These are phyloP conservation scores for Sicus ferrugineus DNA, from an alignment of 2,888 invertebrate genomes.

Conservation along the genomic window DNA sequence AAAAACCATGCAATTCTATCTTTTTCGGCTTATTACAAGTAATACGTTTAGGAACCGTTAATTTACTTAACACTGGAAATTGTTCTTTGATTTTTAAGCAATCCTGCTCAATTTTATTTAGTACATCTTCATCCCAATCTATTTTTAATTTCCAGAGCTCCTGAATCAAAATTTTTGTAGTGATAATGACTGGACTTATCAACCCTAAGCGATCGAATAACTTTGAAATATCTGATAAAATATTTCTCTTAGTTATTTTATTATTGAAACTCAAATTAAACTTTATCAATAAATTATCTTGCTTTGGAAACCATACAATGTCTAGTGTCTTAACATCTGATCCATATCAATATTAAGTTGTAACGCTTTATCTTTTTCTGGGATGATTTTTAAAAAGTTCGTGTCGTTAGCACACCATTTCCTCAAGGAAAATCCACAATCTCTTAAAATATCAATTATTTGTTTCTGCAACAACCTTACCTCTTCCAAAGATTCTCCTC, in stretches of 20 bases:
- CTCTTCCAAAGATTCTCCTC: conserved; percentile 1
- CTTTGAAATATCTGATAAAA: too few relatives aligned
- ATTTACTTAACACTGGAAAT: too few relatives aligned
- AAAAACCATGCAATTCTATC: too few relatives aligned
- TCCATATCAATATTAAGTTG: neutral
- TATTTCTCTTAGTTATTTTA: conserved; percentile 2
- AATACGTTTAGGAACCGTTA: too few relatives aligned
- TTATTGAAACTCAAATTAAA: neutral
- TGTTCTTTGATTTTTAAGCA: too few relatives aligned
- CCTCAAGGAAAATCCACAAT: neutral
- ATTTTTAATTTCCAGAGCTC: too few relatives aligned
- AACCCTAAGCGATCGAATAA: conserved; percentile 28
- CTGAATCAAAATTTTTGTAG: conserved; percentile 25
- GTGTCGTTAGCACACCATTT: conserved; percentile 21
- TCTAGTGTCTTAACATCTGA: conserved; percentile 15
- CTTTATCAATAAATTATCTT: conserved; percentile 2
- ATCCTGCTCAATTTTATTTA: neutral
- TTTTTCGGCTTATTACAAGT: too few relatives aligned
- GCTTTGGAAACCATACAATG: conserved; percentile 8
- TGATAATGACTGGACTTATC: conserved; percentile 27
- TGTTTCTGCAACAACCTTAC: neutral
- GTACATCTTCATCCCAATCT: too few relatives aligned
- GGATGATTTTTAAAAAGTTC: neutral
- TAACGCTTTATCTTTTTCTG: neutral
- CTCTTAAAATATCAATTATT: conserved; percentile 3